These are phyloP conservation scores for Ornithorhynchus anatinus DNA, from an alignment of 2,113 vertebrate genomes.

Conservation along the genomic window DNA sequence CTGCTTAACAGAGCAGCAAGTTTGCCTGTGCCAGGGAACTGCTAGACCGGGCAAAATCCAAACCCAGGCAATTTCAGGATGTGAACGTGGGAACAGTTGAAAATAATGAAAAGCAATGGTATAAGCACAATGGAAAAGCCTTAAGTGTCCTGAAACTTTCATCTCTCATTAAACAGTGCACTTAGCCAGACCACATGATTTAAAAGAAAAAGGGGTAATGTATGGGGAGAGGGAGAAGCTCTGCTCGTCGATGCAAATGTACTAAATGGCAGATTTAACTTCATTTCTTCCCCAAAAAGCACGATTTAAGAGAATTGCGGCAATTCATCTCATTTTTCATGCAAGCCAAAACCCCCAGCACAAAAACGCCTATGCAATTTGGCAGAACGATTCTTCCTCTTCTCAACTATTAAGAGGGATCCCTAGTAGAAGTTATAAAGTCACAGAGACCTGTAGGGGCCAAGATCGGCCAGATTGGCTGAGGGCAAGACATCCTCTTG, in stretches of 20 bases:
- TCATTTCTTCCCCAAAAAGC: neutral
- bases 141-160: slow-evolving; percentile 34
- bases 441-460: neutral
- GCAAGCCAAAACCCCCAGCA: neutral
- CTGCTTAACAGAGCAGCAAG: neutral
- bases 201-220: fast-evolving
- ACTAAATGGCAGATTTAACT: neutral
- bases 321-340: neutral
- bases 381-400: fast-evolving
- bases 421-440: neutral
- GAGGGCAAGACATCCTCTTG: neutral
- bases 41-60: neutral
- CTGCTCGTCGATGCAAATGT: neutral
- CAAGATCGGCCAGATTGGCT: fast-evolving
- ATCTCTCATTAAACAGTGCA: slow-evolving; percentile 28
- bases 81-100: neutral
- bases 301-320: neutral
- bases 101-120: slow-evolving; percentile 18
- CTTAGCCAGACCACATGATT: neutral
- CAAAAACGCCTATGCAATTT: neutral
- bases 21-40: neutral
- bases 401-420: fast-evolving
- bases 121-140: neutral
- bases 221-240: neutral
- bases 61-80: neutral